Conservation (phyloP, 2,113 vertebrate species). For the Clupea harengus region DNA sequence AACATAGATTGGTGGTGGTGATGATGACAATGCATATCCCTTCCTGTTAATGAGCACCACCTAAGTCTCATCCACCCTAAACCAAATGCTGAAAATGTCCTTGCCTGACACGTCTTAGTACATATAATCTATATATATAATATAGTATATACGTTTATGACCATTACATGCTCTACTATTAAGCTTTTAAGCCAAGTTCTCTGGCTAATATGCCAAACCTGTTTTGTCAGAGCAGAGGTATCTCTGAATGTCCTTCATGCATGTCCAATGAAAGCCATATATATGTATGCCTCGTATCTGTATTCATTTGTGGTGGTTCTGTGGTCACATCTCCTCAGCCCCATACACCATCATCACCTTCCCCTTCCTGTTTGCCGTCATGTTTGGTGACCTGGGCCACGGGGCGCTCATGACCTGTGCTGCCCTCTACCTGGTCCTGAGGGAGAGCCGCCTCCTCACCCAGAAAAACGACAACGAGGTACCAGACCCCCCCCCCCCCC, state of each 20-base stretch:
- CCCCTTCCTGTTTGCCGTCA: conserved; percentile 97
- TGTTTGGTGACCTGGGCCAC: conserved; percentile 97
- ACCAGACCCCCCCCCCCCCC: conserved; percentile 22
- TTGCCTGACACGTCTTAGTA: no score
- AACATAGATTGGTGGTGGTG: background rate
- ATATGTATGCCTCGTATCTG: background rate
- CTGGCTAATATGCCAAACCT: background rate
- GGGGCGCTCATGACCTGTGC: conserved; percentile 90
- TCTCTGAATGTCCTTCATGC: background rate
- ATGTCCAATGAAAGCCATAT: background rate
- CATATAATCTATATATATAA: no score
- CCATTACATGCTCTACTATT: no score
- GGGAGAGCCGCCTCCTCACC: conserved; percentile 88
- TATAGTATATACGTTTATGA: no score
- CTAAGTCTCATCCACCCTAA: no score
- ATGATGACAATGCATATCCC: background rate
- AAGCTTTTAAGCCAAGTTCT: background rate
- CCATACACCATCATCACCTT: conserved; percentile 98
- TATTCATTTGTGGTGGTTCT: background rate
- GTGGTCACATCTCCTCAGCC: conserved; percentile 65
- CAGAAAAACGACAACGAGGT: conserved; percentile 98
- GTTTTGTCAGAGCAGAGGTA: background rate
- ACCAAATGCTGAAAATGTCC: no score
- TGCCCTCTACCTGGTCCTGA: conserved; percentile 90
- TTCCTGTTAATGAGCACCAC: background rate